Percentiles rank a stretch among this genome's conserved stretches.
Conservation (phyloP, 92 coral and sea anemone genomes). For the Isaurus tuberculatus region DNA sequence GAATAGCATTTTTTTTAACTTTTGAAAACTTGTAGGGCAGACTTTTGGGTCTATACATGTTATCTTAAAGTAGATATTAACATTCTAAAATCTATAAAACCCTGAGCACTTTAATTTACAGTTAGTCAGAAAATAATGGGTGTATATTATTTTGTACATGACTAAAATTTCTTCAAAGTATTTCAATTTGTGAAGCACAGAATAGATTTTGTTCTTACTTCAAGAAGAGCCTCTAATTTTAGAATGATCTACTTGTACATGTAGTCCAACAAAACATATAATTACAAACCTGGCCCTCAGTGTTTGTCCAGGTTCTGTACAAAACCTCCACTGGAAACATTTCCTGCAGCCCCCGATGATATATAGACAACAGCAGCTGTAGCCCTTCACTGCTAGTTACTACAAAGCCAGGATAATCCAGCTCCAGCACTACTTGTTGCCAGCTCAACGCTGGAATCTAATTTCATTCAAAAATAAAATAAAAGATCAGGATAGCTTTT, state of each 20-base stretch:
- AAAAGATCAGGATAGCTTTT: background rate
- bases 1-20: too few relatives aligned
- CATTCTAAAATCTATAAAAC: too few relatives aligned
- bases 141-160: too few relatives aligned
- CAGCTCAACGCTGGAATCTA: constrained; percentile 85
- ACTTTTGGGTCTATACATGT: too few relatives aligned
- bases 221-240: too few relatives aligned
- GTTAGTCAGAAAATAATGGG: too few relatives aligned
- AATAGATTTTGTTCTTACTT: too few relatives aligned
- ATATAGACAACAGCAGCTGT: constrained; percentile 77
- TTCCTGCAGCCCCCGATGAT: constrained; percentile 83
- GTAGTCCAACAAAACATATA: background rate
- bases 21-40: too few relatives aligned
- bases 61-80: too few relatives aligned
- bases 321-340: constrained; percentile 87
- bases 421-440: constrained; percentile 87
- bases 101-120: background rate
- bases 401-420: constrained; percentile 94
- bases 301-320: constrained; percentile 91
- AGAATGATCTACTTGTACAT: background rate
- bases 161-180: too few relatives aligned
- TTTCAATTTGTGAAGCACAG: too few relatives aligned
- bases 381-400: constrained; percentile 87
- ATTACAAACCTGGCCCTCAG: constrained; percentile 88
- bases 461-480: background rate